These are phyloP conservation scores for Meriones unguiculatus DNA, from an alignment of 2,113 vertebrate genomes.

Conservation along the genomic window DNA sequence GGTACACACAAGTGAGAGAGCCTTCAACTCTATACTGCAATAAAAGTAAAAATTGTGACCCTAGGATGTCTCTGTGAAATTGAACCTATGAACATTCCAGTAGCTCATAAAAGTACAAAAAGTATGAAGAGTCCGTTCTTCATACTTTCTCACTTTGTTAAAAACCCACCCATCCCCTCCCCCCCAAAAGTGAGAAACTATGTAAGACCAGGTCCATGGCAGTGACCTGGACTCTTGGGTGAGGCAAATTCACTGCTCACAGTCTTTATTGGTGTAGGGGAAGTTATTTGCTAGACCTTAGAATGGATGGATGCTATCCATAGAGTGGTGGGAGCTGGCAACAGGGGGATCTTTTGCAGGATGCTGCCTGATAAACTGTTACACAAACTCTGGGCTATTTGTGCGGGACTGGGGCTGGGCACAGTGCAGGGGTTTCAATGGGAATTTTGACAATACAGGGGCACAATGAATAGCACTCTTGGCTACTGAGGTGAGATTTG, in stretches of 20 bases:
- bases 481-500: neutral
- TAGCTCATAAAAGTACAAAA: conserved; percentile 11
- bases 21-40: neutral
- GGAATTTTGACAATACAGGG: neutral
- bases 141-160: neutral
- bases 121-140: neutral
- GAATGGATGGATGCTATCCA: neutral
- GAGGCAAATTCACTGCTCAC: neutral
- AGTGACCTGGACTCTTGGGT: neutral
- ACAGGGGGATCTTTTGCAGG: neutral
- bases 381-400: neutral
- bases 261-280: neutral
- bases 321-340: neutral
- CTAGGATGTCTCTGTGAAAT: neutral
- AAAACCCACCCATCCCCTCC: rapidly evolving
- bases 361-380: neutral
- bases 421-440: neutral
- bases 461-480: neutral
- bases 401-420: neutral
- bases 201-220: neutral
- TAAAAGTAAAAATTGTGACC: neutral
- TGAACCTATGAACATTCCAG: neutral
- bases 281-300: neutral
- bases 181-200: neutral
- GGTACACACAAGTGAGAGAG: neutral